These are phyloP conservation scores for Drymodes brunneopygia DNA, from an alignment of 2,113 vertebrate genomes.

Conservation along the genomic window DNA sequence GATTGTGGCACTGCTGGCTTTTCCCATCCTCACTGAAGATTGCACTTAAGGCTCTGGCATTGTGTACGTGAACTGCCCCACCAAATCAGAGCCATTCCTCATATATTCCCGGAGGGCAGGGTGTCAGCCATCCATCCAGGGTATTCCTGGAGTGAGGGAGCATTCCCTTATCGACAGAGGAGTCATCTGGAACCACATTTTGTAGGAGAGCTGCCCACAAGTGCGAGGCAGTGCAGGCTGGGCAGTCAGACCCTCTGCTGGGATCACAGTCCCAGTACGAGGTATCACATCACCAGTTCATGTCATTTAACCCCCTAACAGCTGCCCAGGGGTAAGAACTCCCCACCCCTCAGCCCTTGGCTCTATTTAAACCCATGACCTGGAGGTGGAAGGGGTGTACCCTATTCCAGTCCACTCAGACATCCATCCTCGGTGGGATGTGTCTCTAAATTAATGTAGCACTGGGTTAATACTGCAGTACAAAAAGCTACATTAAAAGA, in stretches of 20 bases:
- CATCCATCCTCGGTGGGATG: not conserved
- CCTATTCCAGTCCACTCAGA: not conserved
- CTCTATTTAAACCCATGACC: not conserved
- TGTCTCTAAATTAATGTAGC: conserved; percentile 5
- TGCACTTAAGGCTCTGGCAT: not conserved
- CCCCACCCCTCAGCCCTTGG: not conserved
- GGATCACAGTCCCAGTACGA: accelerated
- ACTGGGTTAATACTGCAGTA: not conserved
- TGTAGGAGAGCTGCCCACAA: not conserved
- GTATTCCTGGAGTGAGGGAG: not conserved
- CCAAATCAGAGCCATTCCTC: not conserved
- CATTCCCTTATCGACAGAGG: not conserved
- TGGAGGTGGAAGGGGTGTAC: not conserved
- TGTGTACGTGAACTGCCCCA: not conserved
- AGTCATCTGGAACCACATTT: not conserved
- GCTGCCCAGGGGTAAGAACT: not conserved
- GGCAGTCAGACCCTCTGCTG: not conserved
- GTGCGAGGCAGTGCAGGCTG: accelerated
- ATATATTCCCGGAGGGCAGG: accelerated
- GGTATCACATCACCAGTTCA: not conserved
- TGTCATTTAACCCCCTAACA: not conserved
- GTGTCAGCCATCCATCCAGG: not conserved
- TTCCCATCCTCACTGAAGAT: not conserved
- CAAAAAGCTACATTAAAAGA: conserved; percentile 3
- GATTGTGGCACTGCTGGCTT: not conserved